A percentile compares a stretch with the other conserved stretches of the same genome.
Evolutionary conservation across 2,888 invertebrate genomes (phyloP).

Genomic region (Drosophila neutralis): DNA sequence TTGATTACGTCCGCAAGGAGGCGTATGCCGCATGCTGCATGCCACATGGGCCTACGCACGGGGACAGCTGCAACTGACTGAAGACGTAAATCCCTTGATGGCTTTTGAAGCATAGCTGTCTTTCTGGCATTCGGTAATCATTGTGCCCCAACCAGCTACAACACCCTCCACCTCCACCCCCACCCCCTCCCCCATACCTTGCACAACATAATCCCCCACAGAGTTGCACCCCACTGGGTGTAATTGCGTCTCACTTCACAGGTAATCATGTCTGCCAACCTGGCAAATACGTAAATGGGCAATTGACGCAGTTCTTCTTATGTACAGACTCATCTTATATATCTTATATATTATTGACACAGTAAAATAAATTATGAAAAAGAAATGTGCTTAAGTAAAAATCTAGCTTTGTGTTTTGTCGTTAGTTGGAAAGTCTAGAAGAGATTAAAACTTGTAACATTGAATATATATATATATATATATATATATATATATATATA

Average conservation of each 20-base stretch:
- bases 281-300: background rate
- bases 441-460: background rate
- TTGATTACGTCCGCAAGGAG: background rate
- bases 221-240: background rate
- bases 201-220: background rate
- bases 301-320: background rate
- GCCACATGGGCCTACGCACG: background rate
- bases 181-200: background rate
- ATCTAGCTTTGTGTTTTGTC: too few relatives aligned
- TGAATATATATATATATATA: too few relatives aligned
- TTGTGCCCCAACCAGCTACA: background rate
- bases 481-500: background rate
- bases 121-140: background rate
- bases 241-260: background rate
- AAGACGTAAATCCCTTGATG: background rate
- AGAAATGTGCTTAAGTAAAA: background rate
- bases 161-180: too few relatives aligned
- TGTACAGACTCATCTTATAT: background rate
- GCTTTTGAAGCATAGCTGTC: background rate
- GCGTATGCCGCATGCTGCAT: constrained; percentile 11
- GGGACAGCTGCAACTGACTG: background rate
- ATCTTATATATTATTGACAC: background rate
- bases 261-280: background rate
- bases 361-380: background rate
- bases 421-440: background rate